Evolutionary conservation across 2,888 invertebrate genomes (phyloP).

Genomic region (Exephanes ischioxanthus): DNA sequence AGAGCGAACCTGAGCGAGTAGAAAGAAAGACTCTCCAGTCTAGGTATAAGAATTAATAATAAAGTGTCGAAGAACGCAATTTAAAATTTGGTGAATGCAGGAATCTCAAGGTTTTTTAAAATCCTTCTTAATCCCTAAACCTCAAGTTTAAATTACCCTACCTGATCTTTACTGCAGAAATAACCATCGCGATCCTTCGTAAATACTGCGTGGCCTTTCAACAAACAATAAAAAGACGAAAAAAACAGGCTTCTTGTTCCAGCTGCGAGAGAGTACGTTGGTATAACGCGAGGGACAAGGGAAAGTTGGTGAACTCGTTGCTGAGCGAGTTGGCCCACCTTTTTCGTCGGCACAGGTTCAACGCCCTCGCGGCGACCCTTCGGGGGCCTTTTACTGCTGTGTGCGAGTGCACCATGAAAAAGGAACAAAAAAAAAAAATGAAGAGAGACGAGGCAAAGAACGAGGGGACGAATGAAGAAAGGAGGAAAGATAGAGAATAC

Average conservation of each 20-base stretch:
- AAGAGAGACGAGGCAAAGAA: slow-evolving; percentile 32
- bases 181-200: neutral
- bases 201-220: neutral
- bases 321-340: slow-evolving; percentile 67
- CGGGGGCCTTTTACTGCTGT: slow-evolving; percentile 40
- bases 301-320: slow-evolving; percentile 70
- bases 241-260: slow-evolving; percentile 2
- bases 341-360: slow-evolving; percentile 65
- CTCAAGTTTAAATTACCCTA: neutral
- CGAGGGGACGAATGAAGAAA: slow-evolving; percentile 16
- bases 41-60: neutral
- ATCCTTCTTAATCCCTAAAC: neutral
- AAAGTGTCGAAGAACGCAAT: neutral
- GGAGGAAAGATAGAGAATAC: slow-evolving; percentile 8
- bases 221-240: neutral
- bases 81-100: slow-evolving; percentile 14
- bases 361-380: slow-evolving; percentile 66
- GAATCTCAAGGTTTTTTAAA: neutral
- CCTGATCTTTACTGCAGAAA: slow-evolving; percentile 4
- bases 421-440: slow-evolving; percentile 28
- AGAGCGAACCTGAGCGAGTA: neutral
- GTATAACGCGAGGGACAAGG: slow-evolving; percentile 61
- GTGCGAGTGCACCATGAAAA: slow-evolving; percentile 32
- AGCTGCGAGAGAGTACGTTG: slow-evolving; percentile 24
- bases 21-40: neutral